Evolutionary conservation across 2,113 vertebrate genomes (phyloP), one percentile per base, ranked within the genome.

Genomic region (Rhizomys pruinosus): DNA sequence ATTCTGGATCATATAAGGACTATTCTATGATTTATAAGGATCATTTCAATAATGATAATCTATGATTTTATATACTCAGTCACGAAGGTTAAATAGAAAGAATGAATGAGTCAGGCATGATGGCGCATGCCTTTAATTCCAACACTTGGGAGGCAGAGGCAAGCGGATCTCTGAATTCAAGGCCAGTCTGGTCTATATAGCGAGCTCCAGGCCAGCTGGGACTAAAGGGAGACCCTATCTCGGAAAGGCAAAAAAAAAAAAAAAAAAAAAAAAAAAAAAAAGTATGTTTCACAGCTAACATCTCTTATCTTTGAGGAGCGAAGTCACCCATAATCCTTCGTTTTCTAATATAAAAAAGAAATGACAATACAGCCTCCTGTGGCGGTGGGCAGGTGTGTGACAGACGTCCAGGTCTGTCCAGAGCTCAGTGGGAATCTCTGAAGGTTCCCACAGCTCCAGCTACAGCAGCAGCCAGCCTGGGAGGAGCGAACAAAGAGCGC

Each of bases 61-160:
- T 55, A 80, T 29, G n/a, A 91, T 80, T 88, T 92, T 61, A 64
- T 34, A n/a, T n/a, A n/a, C n/a, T n/a, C n/a, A n/a, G n/a, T n/a
- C n/a, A n/a, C n/a, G n/a, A n/a, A n/a, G n/a, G n/a, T n/a, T n/a
- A n/a, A n/a, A n/a, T n/a, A n/a, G n/a, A n/a, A n/a, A n/a, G n/a
- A n/a, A n/a, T n/a, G n/a, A n/a, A n/a, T n/a, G n/a, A n/a, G n/a
- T n/a, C n/a, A n/a, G n/a, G n/a, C n/a, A n/a, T n/a, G n/a, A n/a
- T n/a, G n/a, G n/a, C n/a, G n/a, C n/a, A n/a, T n/a, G n/a, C n/a
- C n/a, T n/a, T n/a, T n/a, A n/a, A n/a, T n/a, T n/a, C 23, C 42
- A n/a, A 39, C 59, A 44, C 59, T 32, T 27, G 32, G 37, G 16
- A 42, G 25, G 59, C 57, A 81, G 37, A 81, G 37, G 59, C 59